Conservation (phyloP, 2,113 vertebrate species). For the Malurus alboscapulatus region DNA sequence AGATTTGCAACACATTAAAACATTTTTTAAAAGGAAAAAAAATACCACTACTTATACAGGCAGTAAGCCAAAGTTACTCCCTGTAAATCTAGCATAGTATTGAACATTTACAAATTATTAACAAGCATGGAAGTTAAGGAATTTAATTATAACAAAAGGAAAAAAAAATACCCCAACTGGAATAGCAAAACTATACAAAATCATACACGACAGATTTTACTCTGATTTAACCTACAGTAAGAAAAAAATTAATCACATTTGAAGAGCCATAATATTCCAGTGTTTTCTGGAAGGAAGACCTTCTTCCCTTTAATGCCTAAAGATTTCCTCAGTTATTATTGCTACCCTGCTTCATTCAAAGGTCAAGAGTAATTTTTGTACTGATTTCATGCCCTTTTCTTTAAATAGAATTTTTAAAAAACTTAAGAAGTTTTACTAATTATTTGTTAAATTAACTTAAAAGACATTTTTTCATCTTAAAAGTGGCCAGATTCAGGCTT, state of each 20-base stretch:
- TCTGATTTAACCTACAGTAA: not conserved
- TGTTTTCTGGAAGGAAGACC: not conserved
- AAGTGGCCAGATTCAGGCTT: not conserved
- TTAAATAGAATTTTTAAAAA: not conserved
- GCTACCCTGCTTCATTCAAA: not conserved
- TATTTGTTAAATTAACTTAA: not conserved
- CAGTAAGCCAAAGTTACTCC: not conserved
- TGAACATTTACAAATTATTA: not conserved
- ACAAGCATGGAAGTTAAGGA: not conserved
- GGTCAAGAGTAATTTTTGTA: not conserved
- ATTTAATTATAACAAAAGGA: not conserved
- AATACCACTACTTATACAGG: not conserved
- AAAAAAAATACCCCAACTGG: not conserved
- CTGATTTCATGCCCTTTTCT: not conserved
- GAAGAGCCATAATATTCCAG: not conserved
- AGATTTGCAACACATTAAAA: conserved; percentile 34
- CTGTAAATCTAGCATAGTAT: conserved; percentile 4
- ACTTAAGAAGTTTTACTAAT: not conserved
- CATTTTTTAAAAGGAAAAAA: not conserved
- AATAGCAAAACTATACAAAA: not conserved
- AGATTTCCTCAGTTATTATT: not conserved
- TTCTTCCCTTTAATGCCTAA: not conserved
- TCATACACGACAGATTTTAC: not conserved
- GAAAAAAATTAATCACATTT: not conserved
- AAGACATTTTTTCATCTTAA: not conserved